A percentile compares a stretch with the other conserved stretches of the same genome.
Evolutionary conservation across 2,797 vertebrate species (phyloP).

Genomic region (Catostomus latipinnis): DNA sequence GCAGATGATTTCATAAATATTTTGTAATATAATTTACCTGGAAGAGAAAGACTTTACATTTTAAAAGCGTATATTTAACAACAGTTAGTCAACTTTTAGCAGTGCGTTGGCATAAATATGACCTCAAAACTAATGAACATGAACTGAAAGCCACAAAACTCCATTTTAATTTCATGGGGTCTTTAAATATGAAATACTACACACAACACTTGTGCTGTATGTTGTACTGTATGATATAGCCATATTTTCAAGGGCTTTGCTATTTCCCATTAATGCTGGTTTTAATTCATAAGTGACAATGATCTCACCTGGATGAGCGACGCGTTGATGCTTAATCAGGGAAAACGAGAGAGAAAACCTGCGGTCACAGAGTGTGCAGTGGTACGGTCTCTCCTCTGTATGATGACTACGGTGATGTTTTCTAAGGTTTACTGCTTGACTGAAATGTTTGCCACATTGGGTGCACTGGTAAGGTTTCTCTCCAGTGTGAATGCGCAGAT

Average conservation of each 20-base stretch:
- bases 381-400: slow-evolving; percentile 42
- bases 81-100: too few relatives aligned
- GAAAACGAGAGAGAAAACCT: slow-evolving; percentile 49
- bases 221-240: neutral
- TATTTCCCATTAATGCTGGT: neutral
- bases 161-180: too few relatives aligned
- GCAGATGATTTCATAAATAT: too few relatives aligned
- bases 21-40: too few relatives aligned
- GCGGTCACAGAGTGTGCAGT: slow-evolving; percentile 40
- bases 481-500: slow-evolving; percentile 48
- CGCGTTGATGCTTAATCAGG: slow-evolving; percentile 49
- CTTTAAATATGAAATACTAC: too few relatives aligned
- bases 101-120: too few relatives aligned
- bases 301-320: slow-evolving; percentile 49
- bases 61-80: too few relatives aligned
- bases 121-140: too few relatives aligned
- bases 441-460: slow-evolving; percentile 46
- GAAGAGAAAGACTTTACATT: too few relatives aligned
- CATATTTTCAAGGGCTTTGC: neutral
- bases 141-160: too few relatives aligned
- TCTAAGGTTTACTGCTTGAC: slow-evolving; percentile 37
- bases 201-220: too few relatives aligned
- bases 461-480: slow-evolving; percentile 47
- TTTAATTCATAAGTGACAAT: neutral
- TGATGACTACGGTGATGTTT: slow-evolving; percentile 40